Evolutionary conservation across 2,888 invertebrate genomes (phyloP).

Genomic region (Temnothorax unifasciatus): DNA sequence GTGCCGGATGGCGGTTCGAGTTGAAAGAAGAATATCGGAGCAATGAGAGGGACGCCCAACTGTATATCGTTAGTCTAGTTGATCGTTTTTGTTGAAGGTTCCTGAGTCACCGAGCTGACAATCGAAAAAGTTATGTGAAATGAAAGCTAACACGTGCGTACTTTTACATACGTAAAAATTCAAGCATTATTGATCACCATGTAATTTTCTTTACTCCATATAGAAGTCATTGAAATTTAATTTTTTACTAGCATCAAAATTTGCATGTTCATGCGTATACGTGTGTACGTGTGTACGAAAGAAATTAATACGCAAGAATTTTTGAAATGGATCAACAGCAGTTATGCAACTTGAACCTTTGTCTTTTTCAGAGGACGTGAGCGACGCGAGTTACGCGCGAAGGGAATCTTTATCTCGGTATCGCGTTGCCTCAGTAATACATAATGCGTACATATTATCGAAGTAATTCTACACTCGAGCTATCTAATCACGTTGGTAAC

Average conservation of each 20-base stretch:
- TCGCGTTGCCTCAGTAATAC: constrained; percentile 68
- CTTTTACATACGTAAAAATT: neutral
- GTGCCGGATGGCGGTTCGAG: constrained; percentile 17
- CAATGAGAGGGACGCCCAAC: constrained; percentile 35
- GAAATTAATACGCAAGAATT: neutral
- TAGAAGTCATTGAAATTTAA: neutral
- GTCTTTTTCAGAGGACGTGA: constrained; percentile 64
- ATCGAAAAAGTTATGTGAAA: constrained; percentile 14
- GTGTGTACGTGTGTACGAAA: neutral
- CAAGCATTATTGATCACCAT: neutral
- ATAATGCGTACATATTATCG: constrained; percentile 62
- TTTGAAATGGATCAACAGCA: constrained; percentile 19
- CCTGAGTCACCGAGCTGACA: constrained; percentile 47
- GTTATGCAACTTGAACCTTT: constrained; percentile 57
- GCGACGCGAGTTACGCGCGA: constrained; percentile 47
- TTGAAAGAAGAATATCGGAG: constrained; percentile 41
- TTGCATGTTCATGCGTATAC: neutral
- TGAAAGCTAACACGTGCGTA: neutral
- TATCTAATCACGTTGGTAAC: constrained; percentile 71
- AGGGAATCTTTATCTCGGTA: constrained; percentile 62
- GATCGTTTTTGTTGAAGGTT: constrained; percentile 59
- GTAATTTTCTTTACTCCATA: neutral
- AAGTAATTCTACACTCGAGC: constrained; percentile 65
- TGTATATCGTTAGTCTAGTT: constrained; percentile 12
- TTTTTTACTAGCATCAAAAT: neutral